Evolutionary conservation across 1,140 invertebrate species (phyloP).

Genomic region (Stenopsyche tienmushanensis): DNA sequence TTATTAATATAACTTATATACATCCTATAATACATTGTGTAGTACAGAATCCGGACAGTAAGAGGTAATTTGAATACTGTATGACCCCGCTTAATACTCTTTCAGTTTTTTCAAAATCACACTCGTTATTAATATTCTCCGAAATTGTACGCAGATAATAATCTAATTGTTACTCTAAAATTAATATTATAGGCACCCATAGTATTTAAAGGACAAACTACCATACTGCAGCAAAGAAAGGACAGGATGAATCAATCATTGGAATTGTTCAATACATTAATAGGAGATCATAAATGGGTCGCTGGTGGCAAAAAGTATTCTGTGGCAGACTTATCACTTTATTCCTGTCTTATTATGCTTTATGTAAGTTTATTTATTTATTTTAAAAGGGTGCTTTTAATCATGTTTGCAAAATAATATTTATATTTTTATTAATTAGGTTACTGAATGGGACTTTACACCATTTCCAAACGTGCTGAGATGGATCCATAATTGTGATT

Average conservation of each 20-base stretch:
- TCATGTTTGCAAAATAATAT: slow-evolving; percentile 15
- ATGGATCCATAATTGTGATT: slow-evolving; percentile 63
- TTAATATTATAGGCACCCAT: slow-evolving; percentile 64
- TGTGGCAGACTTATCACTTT: slow-evolving; percentile 64
- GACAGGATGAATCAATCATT: slow-evolving; percentile 59
- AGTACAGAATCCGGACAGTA: too few species aligned
- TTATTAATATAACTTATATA: too few species aligned
- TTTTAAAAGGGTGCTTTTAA: not conserved
- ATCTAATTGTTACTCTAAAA: too few species aligned
- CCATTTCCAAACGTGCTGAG: slow-evolving; percentile 63
- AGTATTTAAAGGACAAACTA: slow-evolving; percentile 57
- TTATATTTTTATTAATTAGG: slow-evolving; percentile 50
- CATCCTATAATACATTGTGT: too few species aligned
- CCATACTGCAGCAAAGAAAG: slow-evolving; percentile 58
- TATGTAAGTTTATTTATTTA: slow-evolving; percentile 51
- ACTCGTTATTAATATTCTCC: too few species aligned
- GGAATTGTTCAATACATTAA: slow-evolving; percentile 59
- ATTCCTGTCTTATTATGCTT: slow-evolving; percentile 57
- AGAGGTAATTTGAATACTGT: too few species aligned
- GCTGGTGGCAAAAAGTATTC: slow-evolving; percentile 62
- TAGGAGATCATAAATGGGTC: slow-evolving; percentile 59
- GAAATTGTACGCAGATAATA: too few species aligned
- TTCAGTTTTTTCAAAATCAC: too few species aligned
- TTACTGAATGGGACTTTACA: slow-evolving; percentile 65
- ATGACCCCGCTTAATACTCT: too few species aligned